Percentiles rank a stretch among this genome's conserved stretches.
These are phyloP conservation scores for Tridacna gigas DNA, from an alignment of 2,888 invertebrate species.

Conservation along the genomic window DNA sequence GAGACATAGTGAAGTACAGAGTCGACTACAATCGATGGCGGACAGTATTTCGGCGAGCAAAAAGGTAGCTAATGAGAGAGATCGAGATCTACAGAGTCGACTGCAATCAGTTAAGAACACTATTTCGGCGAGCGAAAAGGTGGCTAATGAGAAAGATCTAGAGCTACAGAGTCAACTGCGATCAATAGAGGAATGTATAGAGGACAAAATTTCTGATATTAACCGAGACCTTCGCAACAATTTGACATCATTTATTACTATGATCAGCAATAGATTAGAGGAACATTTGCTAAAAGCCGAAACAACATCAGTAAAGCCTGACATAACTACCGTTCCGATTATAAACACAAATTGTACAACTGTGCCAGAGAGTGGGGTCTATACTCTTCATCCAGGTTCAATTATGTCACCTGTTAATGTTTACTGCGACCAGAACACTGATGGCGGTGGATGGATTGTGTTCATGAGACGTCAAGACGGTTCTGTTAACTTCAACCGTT, in stretches of 20 bases:
- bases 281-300: too few relatives aligned
- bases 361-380: neutral
- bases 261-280: too few relatives aligned
- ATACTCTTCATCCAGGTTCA: neutral
- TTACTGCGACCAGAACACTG: too few relatives aligned
- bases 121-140: neutral
- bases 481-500: neutral
- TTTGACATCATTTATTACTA: too few relatives aligned
- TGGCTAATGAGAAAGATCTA: neutral
- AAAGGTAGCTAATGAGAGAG: neutral
- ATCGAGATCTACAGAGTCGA: neutral
- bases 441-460: too few relatives aligned
- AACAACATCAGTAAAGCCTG: too few relatives aligned
- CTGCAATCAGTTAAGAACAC: neutral
- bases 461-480: slow-evolving; percentile 4
- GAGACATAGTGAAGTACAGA: neutral
- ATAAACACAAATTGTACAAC: neutral
- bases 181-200: neutral
- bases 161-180: neutral
- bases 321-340: too few relatives aligned
- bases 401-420: neutral
- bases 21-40: neutral
- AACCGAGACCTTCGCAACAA: too few relatives aligned
- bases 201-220: neutral
- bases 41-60: neutral